These are phyloP conservation scores for Brotula barbata DNA, from an alignment of 2,797 vertebrate species.

Conservation along the genomic window DNA sequence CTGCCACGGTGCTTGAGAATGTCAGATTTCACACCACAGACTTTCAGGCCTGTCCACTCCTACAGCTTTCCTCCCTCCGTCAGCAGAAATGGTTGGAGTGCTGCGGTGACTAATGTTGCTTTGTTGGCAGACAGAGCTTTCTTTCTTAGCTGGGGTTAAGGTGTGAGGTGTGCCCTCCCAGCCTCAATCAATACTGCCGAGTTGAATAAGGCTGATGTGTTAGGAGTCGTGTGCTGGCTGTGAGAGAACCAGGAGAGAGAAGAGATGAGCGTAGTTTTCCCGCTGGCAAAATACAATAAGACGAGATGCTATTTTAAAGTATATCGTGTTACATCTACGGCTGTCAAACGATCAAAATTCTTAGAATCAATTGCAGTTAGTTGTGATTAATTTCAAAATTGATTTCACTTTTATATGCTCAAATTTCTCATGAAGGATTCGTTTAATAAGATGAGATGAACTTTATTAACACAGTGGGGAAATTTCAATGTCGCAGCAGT, in stretches of 20 bases:
- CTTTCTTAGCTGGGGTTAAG: constrained; percentile 39
- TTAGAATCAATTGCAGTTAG: too few relatives aligned
- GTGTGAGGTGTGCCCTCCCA: constrained; percentile 7
- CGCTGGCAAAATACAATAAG: too few relatives aligned
- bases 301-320: too few relatives aligned
- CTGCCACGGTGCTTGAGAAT: constrained; percentile 49
- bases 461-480: too few relatives aligned
- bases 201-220: constrained; percentile 14
- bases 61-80: constrained; percentile 49
- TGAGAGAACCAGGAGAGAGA: constrained; percentile 9
- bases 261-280: constrained; percentile 12
- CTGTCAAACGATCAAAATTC: too few relatives aligned
- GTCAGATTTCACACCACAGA: constrained; percentile 61
- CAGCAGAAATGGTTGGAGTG: constrained; percentile 49
- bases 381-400: too few relatives aligned
- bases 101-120: constrained; percentile 28
- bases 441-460: too few relatives aligned
- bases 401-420: too few relatives aligned
- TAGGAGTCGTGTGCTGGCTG: constrained; percentile 22
- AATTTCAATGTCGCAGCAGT: too few relatives aligned
- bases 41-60: constrained; percentile 46
- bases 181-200: constrained; percentile 36
- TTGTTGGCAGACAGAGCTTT: constrained; percentile 43
- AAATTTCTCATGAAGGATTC: too few relatives aligned
- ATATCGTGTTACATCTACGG: too few relatives aligned